Conservation (phyloP, 2,113 vertebrate genomes). For the Pheucticus melanocephalus region DNA sequence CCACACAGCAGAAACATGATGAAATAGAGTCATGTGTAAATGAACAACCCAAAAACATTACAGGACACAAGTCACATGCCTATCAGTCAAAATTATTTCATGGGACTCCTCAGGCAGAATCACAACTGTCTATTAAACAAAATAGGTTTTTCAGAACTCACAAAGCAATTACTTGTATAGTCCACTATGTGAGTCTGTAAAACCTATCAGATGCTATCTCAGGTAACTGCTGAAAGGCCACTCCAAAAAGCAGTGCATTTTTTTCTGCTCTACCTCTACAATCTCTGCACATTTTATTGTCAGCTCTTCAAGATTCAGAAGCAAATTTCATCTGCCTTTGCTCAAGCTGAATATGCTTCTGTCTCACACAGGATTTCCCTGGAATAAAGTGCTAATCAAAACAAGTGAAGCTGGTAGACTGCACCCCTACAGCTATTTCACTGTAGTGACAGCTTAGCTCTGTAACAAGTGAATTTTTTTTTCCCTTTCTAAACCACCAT, state of each 20-base stretch:
- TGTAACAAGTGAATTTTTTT: background rate
- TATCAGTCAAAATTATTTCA: background rate
- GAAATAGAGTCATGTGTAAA: background rate
- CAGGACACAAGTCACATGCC: background rate
- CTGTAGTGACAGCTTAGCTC: background rate
- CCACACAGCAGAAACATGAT: background rate
- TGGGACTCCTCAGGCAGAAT: background rate
- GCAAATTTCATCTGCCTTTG: background rate
- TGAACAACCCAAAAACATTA: background rate
- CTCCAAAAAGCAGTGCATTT: background rate
- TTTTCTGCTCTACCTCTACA: background rate
- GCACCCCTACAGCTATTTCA: background rate
- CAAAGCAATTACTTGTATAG: background rate
- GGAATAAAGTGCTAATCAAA: background rate
- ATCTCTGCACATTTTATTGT: background rate
- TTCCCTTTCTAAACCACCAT: background rate
- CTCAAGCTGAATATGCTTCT: background rate
- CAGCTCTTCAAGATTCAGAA: background rate
- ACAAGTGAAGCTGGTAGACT: background rate
- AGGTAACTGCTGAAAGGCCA: background rate
- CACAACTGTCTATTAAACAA: background rate
- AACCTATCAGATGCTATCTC: background rate
- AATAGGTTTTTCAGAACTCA: background rate
- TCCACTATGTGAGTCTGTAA: background rate
- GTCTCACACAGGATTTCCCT: background rate